Conservation (phyloP, 2,797 vertebrate genomes). For the Trachops cirrhosus region DNA sequence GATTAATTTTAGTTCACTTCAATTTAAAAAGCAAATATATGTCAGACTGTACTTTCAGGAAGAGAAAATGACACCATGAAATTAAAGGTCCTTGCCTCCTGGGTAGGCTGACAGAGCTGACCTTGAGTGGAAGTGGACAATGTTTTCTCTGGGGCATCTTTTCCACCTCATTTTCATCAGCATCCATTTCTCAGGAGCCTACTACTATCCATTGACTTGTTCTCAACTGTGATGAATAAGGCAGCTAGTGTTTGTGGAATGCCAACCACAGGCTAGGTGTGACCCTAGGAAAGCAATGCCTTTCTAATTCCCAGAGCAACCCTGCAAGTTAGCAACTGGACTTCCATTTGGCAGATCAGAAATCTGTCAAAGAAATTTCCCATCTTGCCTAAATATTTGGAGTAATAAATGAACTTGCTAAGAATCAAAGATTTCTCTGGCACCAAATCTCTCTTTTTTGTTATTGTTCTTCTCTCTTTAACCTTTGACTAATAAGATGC, state of each 20-base stretch:
- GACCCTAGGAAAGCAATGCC: not conserved
- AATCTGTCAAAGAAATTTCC: not conserved
- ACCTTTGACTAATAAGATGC: not conserved
- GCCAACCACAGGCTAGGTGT: too few relatives aligned
- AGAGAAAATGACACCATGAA: conserved; percentile 61
- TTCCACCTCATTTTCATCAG: not conserved
- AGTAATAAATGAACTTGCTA: not conserved
- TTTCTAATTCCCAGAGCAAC: not conserved
- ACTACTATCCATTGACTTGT: not conserved
- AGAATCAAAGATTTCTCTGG: not conserved
- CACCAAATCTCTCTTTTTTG: not conserved
- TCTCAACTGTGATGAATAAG: not conserved
- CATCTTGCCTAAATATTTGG: not conserved
- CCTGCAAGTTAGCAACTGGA: not conserved
- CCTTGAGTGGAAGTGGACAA: conserved; percentile 49
- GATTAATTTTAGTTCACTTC: conserved; percentile 73
- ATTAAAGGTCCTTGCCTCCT: conserved; percentile 63
- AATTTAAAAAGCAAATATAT: conserved; percentile 74
- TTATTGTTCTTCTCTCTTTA: not conserved
- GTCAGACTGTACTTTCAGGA: conserved; percentile 54
- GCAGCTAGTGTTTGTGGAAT: not conserved
- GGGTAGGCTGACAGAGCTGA: conserved; percentile 26
- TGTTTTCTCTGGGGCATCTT: not conserved
- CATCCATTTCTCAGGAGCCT: not conserved
- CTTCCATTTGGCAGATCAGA: not conserved